These are phyloP conservation scores for Clistopyga incitator DNA, from an alignment of 2,888 invertebrate genomes.

Conservation along the genomic window DNA sequence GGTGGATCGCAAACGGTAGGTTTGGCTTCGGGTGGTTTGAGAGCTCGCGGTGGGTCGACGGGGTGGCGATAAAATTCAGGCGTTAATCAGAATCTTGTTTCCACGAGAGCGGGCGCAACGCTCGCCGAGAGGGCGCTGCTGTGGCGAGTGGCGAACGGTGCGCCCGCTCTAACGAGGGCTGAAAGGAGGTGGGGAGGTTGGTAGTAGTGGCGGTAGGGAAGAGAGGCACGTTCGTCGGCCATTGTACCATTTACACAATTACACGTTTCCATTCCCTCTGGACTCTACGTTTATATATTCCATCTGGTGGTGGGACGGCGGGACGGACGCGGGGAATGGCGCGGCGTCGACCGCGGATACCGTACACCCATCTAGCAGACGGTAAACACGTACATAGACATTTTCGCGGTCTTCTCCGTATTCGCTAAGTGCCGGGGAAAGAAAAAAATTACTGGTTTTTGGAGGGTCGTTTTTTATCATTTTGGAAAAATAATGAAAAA, in stretches of 20 bases:
- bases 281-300: constrained; percentile 69
- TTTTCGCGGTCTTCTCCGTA: constrained; percentile 14
- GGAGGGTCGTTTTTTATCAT: no score
- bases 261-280: constrained; percentile 77
- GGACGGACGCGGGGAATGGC: constrained; percentile 24
- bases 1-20: constrained; percentile 60
- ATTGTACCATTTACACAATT: constrained; percentile 79
- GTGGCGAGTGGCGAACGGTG: constrained; percentile 50
- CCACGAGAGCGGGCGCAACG: constrained; percentile 66
- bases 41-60: constrained; percentile 52
- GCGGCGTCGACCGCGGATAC: constrained; percentile 11
- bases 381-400: constrained; percentile 31
- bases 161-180: constrained; percentile 66
- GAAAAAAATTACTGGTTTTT: not conserved
- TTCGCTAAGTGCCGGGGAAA: not conserved
- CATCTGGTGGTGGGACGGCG: constrained; percentile 41
- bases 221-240: constrained; percentile 74
- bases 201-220: constrained; percentile 11
- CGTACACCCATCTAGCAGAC: constrained; percentile 16
- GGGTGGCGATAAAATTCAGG: constrained; percentile 79
- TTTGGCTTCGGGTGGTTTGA: constrained; percentile 38
- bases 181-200: constrained; percentile 42
- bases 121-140: constrained; percentile 19
- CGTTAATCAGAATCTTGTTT: constrained; percentile 82
- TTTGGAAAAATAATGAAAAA: no score